Evolutionary conservation across 1,140 invertebrate species (phyloP).

Genomic region (Neodiprion pinetum): DNA sequence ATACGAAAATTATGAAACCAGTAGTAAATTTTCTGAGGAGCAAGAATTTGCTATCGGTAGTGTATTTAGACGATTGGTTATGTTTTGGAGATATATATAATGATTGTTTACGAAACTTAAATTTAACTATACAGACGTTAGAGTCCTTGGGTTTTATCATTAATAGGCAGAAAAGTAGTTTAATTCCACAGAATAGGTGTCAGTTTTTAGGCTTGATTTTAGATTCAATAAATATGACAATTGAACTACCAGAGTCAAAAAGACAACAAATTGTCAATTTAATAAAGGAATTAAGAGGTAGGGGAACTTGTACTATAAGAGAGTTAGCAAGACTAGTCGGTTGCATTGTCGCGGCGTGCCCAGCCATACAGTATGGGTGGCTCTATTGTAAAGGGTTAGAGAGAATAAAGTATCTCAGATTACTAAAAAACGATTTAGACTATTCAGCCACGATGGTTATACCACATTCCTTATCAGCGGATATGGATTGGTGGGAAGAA

Average conservation of each 20-base stretch:
- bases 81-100: constrained; percentile 8
- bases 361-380: no score
- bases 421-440: no score
- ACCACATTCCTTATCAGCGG: no score
- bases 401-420: no score
- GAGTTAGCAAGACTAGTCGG: constrained; percentile 10
- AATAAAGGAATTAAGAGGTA: background rate
- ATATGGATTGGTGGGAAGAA: no score
- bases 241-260: constrained; percentile 28
- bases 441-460: no score
- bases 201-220: constrained; percentile 37
- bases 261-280: constrained; percentile 11
- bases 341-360: no score
- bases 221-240: constrained; percentile 20
- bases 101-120: constrained; percentile 9
- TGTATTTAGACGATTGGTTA: constrained; percentile 26
- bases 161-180: constrained; percentile 28
- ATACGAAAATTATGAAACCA: constrained; percentile 36
- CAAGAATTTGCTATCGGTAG: constrained; percentile 14
- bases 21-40: constrained; percentile 24
- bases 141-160: constrained; percentile 33
- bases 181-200: constrained; percentile 23
- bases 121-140: constrained; percentile 19
- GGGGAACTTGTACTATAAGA: constrained; percentile 29
- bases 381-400: no score